Evolutionary conservation across 2,113 vertebrate species (phyloP).

Genomic region (Catagonus wagneri): DNA sequence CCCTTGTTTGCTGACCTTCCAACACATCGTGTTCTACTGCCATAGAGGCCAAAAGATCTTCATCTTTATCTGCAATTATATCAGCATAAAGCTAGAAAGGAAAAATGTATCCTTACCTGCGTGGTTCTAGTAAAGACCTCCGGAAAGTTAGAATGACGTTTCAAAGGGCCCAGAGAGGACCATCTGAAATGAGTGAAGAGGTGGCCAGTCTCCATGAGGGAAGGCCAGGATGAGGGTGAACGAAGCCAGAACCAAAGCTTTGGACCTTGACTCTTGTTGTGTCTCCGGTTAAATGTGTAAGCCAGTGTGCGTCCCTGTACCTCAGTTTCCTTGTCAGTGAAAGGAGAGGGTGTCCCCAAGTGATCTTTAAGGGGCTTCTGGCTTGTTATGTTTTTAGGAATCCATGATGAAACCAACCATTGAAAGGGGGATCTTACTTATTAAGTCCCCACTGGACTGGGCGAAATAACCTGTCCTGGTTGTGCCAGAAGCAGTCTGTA

Average conservation of each 20-base stretch:
- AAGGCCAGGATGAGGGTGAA: not conserved
- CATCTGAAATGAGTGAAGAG: not conserved
- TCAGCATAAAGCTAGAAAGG: not conserved
- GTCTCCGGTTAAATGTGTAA: not conserved
- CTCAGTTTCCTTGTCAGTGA: not conserved
- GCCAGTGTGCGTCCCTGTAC: not conserved
- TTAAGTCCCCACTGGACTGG: not conserved
- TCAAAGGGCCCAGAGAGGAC: not conserved
- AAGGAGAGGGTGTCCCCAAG: not conserved
- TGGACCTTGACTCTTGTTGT: not conserved
- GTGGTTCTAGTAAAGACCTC: not conserved
- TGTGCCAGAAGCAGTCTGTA: not conserved
- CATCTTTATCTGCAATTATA: not conserved
- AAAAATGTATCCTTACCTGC: not conserved
- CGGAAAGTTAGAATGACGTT: not conserved
- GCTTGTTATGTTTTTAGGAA: not conserved
- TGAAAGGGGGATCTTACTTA: not conserved
- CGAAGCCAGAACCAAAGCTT: not conserved
- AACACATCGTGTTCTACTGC: not conserved
- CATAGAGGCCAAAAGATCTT: not conserved
- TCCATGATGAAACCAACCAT: not conserved
- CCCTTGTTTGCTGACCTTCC: not conserved
- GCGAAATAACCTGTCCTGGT: not conserved
- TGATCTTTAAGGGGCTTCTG: not conserved
- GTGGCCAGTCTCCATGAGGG: fast-evolving